Percentiles rank a stretch among this genome's conserved stretches.
Evolutionary conservation across 2,888 invertebrate genomes (phyloP).

Genomic region (Tipula helvola): DNA sequence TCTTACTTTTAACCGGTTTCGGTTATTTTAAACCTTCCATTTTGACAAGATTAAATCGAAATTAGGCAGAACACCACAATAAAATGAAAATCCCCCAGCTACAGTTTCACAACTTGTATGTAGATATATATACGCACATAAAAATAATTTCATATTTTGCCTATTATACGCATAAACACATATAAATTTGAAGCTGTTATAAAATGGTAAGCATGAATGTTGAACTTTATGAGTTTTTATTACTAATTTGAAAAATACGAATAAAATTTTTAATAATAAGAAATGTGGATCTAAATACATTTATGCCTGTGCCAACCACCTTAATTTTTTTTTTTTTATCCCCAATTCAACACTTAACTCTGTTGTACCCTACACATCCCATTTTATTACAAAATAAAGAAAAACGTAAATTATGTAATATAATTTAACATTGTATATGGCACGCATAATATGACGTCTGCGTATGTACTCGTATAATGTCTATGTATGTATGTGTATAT

Average conservation of each 20-base stretch:
- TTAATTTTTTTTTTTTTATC: background rate
- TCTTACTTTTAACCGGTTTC: background rate
- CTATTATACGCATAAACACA: background rate
- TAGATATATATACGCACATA: background rate
- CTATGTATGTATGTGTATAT: background rate
- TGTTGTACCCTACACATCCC: background rate
- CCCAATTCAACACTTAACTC: background rate
- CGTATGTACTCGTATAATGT: background rate
- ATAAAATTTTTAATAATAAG: background rate
- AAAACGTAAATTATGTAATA: background rate
- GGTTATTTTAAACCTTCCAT: background rate
- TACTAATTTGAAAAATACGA: background rate
- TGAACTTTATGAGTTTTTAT: background rate
- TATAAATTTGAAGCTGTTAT: background rate
- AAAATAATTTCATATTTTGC: background rate
- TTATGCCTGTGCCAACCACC: background rate
- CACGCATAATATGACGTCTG: background rate
- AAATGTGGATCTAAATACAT: background rate
- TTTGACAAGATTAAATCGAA: background rate
- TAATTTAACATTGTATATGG: background rate
- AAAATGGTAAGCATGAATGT: background rate
- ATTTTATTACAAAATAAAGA: background rate
- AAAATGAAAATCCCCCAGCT: background rate
- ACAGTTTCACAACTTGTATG: background rate
- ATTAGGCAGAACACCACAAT: background rate